Evolutionary conservation across 1,140 invertebrate genomes (phyloP).

Genomic region (Aplysia californica): DNA sequence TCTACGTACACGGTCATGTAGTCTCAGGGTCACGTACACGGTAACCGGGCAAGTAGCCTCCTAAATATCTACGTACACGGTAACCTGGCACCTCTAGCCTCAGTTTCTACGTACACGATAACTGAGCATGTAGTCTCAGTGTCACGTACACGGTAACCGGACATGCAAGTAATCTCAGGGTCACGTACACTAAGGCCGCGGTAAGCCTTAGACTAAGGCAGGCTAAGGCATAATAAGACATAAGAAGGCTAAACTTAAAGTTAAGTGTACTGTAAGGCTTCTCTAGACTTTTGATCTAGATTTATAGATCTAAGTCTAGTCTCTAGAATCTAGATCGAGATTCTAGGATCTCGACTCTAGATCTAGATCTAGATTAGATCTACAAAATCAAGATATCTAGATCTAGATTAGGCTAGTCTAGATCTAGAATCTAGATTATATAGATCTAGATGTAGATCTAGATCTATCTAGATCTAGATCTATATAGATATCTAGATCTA

Average conservation of each 20-base stretch:
- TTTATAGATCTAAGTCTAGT: not conserved
- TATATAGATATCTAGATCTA: not conserved
- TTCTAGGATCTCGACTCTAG: not conserved
- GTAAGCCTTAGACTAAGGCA: too few species aligned
- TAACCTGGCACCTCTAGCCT: too few species aligned
- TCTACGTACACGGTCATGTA: too few species aligned
- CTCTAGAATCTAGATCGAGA: not conserved
- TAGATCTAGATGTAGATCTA: not conserved
- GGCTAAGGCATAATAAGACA: not conserved
- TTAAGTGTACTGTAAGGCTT: not conserved
- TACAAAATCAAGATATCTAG: not conserved
- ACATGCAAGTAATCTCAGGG: too few species aligned
- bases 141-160: too few species aligned
- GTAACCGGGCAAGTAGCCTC: too few species aligned
- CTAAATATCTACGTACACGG: too few species aligned
- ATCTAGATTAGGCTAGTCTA: not conserved
- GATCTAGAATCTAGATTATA: conserved; percentile 1
- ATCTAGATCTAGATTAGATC: not conserved
- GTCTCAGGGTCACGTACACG: too few species aligned
- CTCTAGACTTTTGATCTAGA: not conserved
- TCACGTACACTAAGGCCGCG: not conserved
- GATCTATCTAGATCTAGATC: not conserved
- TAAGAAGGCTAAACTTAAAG: not conserved
- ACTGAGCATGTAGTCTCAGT: too few species aligned
- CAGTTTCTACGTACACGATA: not conserved